Evolutionary conservation across 2,113 vertebrate genomes (phyloP), one percentile per base, ranked within the genome.

Genomic region (Ascaphus truei): DNA sequence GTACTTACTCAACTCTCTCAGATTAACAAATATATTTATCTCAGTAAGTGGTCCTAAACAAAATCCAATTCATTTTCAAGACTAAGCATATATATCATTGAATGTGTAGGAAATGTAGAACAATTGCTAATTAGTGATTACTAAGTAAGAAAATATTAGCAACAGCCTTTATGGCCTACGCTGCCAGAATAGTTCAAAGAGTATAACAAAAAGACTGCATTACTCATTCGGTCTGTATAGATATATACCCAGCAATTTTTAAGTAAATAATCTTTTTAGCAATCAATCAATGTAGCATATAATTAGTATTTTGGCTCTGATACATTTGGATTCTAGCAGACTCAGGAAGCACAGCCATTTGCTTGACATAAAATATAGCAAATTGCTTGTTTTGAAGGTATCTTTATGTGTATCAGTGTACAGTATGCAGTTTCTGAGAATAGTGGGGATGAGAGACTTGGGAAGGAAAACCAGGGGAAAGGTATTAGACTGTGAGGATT

Each of bases 221-320:
- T 33, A 39, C 20, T 58, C 55, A 57, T n/a, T 15, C 15, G 7
- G 7, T 37, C 10, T 36, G 33, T 36, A 55, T 15, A 29, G 30
- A 31, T 55, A 55, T 55, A 58, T 58, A 39, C 33, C 33, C 18
- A 36, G 55, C 33, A 58, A 58, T 37, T 58, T 57, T 33, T 13
- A 10, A 27, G 31, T 58, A 58, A 60, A 22, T 41, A 29, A 43
- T 60, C 18, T 41, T 60, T 36, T 41, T 25, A 18, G 36, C 57
- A 43, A 43, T 41, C 57, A 43, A 43, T 41, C 7, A 33, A 52
- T 33, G 15, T 33, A 56, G 52, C 18, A 18, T 33, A 30, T 34
- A 56, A 56, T 56, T 56, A 34, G 30, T n/a, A 18, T 6, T 8
- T 33, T 56, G 52, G 1, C 30, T n/a, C n/a, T 33, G 52, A 31